Base-by-base conservation (phyloP, 2,888 invertebrate genomes). In the Epinotia brunnichana region DNA sequence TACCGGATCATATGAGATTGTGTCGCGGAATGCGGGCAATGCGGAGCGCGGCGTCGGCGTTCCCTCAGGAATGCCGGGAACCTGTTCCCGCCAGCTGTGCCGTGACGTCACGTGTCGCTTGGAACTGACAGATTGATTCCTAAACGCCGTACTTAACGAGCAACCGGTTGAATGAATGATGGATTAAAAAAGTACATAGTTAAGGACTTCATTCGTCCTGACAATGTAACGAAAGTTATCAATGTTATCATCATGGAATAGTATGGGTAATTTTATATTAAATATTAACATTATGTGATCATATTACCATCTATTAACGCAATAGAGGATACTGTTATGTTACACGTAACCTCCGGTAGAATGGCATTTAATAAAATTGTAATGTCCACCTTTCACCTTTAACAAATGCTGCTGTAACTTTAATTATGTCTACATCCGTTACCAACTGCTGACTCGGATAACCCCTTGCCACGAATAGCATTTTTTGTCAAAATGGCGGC, bases 11-110 rank as follows among this genome's bases (percentile, higher is more conserved):
- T 83, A 85, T 83, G 82, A 76, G 79, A 75, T 79, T 80, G 79
- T 83, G 81, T 80, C 76, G 79, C 77, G 79, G 78, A 78, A 75
- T 76, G 82, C 83, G 80, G 77, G 79, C 78, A 78, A 75, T 76
- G 82, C 83, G 80, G 77, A 73, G n/a, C 2, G n/a, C 72, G 41
- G 77, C 79, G 81, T 81, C 84, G 86, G 87, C 90, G 84, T 90
- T 90, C 90, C 91, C 90, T 88, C 83, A 87, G 90, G 90, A 90
- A 90, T 91, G 90, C 79, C 75, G 78, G 78, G 78, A 83, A 86
- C 86, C 85, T 79, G 89, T 87, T 85, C 76, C 53, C 19, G 44
- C 44, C 90, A 90, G 90, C 90, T 91, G 90, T 84, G 81, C 76
- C 79, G 81, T 85, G 85, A 85, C 85, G 86, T 85, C 85, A 87